Evolutionary conservation across 92 coral and sea anemone species (phyloP), one percentile per base, ranked within the genome.

Genomic region (Paragorgia papillata): DNA sequence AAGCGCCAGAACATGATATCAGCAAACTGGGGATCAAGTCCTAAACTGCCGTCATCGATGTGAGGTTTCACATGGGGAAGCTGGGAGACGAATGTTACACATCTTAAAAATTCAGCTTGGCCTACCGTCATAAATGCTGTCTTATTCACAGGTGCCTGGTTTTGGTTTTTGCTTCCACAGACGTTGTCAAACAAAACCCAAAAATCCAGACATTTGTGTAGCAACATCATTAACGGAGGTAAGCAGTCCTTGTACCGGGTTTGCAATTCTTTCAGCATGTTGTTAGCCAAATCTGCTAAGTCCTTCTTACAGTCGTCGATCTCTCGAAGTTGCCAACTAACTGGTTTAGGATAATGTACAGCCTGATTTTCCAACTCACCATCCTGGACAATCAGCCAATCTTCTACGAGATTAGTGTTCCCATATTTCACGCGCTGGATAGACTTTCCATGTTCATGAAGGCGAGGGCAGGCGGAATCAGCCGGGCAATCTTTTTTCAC

Each of bases 101-200:
- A 54, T 7, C 51, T 35, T 1, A 80, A 57, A 20, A 66, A 66
- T 68, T 28, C 22, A 25, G 19, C 13, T 43, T 55, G 17, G 48
- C 67, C 49, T 30, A 67, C 68, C 61, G 39, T 53, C 43, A n/a
- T 25, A 6, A 33, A 50, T 27, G 77, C 44, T 86, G 85, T 62
- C 73, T 71, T 66, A 84, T 55, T 81, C 82, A 84, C 92, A 88
- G 59, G 59, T 53, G 59, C 59, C 59, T 53, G 27, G 59, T 53
- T 53, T 53, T 4, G 59, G 59, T 5, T 53, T n/a, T 53, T 53
- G 59, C 59, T 53, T 53, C 27, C 59, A 17, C 59, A 53, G 27
- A 53, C 59, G 59, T 53, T 53, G 59, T 53, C 59, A 53, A 53
- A 53, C 59, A n/a, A n/a, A n/a, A n/a, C n/a, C n/a, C n/a, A n/a